Conservation (phyloP, 2,888 invertebrate genomes). For the Thecophora atra region DNA sequence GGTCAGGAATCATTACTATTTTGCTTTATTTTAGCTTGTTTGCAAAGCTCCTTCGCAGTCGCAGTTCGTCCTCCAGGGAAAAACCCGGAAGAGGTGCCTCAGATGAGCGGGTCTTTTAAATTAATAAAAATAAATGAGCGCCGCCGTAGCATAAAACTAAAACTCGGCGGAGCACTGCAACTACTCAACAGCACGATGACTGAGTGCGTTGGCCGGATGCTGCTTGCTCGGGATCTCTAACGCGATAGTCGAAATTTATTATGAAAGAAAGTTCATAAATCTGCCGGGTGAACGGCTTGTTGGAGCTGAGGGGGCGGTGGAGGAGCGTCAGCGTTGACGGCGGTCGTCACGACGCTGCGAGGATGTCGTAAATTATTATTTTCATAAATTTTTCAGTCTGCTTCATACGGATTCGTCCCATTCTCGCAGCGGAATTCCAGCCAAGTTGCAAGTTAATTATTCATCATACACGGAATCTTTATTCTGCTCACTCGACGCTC, state of each 20-base stretch:
- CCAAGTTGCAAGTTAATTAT: conserved; percentile 22
- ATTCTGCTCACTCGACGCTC: background rate
- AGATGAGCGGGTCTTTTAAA: conserved; percentile 13
- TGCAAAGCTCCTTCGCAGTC: background rate
- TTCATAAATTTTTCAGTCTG: conserved; percentile 12
- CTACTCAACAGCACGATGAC: conserved; percentile 1
- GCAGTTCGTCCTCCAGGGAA: background rate
- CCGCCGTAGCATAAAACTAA: conserved; percentile 34
- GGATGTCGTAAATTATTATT: conserved; percentile 37
- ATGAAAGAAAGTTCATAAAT: conserved; percentile 43
- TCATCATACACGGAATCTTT: conserved; percentile 7
- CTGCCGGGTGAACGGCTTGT: conserved; percentile 32
- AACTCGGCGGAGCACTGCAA: conserved; percentile 11
- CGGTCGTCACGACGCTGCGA: conserved; percentile 22
- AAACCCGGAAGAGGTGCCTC: background rate
- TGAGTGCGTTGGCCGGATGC: background rate
- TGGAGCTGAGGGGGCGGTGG: conserved; percentile 11
- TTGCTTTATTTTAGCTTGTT: background rate
- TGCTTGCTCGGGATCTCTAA: conserved; percentile 30
- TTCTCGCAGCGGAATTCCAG: conserved; percentile 1
- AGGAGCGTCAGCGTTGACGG: conserved; percentile 26
- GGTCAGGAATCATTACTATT: background rate
- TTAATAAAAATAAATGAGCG: conserved; percentile 41
- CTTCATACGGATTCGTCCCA: no score
- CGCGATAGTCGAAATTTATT: conserved; percentile 43